Evolutionary conservation across 2,113 vertebrate species (phyloP), one percentile per base, ranked within the genome.

Genomic region (Solea senegalensis): DNA sequence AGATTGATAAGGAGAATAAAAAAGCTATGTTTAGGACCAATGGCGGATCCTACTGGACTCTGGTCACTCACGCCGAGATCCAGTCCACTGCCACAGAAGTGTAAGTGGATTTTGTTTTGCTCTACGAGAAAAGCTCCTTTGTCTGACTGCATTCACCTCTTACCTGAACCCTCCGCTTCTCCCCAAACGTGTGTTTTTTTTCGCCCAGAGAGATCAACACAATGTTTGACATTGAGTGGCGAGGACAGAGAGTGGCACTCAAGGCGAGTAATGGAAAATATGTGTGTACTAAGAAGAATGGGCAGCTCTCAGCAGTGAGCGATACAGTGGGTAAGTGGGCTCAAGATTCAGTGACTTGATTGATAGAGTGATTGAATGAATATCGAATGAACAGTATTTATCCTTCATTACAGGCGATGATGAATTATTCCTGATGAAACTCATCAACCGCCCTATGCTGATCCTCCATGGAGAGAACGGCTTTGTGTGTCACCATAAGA

Each of bases 221-320:
- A 79, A 95, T 97, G 97, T 99, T 99, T 39, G 95, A 98, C 73
- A 93, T 98, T 11, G 96, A 98, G 84, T 99, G 97, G 97, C 92
- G 94, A 0, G 96, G 95, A 61, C 92, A 94, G 26, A 93, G 95
- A 16, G 94, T 98, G 71, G 96, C 96, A 27, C 93, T 98, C 68
- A 96, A 94, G 13, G 97, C 97, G 58, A 95, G 94, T 83, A 99
- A 98, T 0, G 96, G 96, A 66, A 98, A 97, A 61, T 99, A 97
- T 0, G 93, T 99, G 64, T 96, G 94, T 85, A 98, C 97, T 72
- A 99, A 98, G 93, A 97, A 94, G 91, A 99, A 98, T 0, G 97
- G 97, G 55, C 97, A 99, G 91, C 95, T 98, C 76, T 96, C 97
- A 0, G 96, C 97, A 0, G 91, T 95, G 91, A 97, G 96, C 0